Conservation (phyloP, 37 sponge, comb jelly and placozoan species). For the Cladorhizidae sp. region DNA sequence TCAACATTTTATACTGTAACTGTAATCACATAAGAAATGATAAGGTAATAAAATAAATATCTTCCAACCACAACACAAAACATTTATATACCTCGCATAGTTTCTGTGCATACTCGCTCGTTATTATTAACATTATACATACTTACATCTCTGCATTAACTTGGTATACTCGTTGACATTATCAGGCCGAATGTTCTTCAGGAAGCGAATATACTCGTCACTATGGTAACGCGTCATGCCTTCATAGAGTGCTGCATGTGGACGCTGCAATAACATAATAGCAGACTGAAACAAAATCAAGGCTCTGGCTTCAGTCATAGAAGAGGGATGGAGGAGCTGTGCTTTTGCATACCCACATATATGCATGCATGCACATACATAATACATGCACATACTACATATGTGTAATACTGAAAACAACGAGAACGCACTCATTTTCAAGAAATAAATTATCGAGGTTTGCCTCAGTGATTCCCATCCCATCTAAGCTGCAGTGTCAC, state of each 20-base stretch:
- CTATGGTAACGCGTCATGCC: conserved; percentile 98
- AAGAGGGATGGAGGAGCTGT: too few relatives aligned
- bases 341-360: too few relatives aligned
- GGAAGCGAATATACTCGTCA: conserved; percentile 97
- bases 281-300: not conserved
- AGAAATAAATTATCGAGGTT: too few relatives aligned
- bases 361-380: too few relatives aligned
- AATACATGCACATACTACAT: too few relatives aligned
- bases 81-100: too few relatives aligned
- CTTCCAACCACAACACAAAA: too few relatives aligned
- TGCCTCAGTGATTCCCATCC: too few relatives aligned
- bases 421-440: too few relatives aligned
- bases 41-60: not conserved
- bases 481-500: too few relatives aligned
- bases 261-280: conserved; percentile 69
- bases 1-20: too few relatives aligned
- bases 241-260: conserved; percentile 79
- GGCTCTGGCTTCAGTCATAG: not conserved
- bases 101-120: not conserved
- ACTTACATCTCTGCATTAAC: conserved; percentile 97
- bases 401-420: too few relatives aligned
- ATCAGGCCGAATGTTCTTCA: conserved; percentile 91
- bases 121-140: not conserved
- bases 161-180: conserved; percentile 91
- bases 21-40: not conserved